Evolutionary conservation across 2,797 vertebrate species (phyloP), one percentile per base, ranked within the genome.

Genomic region (Tachyglossus aculeatus): DNA sequence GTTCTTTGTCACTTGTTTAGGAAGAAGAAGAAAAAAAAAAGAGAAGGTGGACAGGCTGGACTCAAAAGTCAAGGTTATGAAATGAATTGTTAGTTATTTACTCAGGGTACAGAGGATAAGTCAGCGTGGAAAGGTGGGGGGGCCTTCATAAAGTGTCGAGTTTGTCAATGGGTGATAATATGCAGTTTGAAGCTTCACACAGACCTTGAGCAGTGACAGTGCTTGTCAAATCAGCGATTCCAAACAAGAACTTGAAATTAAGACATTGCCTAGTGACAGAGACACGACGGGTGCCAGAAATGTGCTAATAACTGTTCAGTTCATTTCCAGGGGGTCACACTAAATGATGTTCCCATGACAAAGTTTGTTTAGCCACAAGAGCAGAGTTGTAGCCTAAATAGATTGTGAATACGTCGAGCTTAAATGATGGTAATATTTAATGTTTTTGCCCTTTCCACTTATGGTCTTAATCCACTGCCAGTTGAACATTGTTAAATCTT

Each of bases 1-100:
- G 87, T 94, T 95, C 94, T 93, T 95, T 95, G 95, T 96, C 96
- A 95, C 90, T 94, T 93, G 92, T 92, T 94, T 91, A 85, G 85
- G 89, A 92, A 91, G 88, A 88, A 86, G 81, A 71, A 80, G 85
- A 84, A 84, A 82, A n/a, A 65, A 63, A 44, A 74, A 61, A 62
- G 70, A 44, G 22, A 80, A 80, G 51, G 80, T 89, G 60, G 72
- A 88, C 88, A 81, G 88, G 67, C 86, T 90, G 65, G 80, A 84
- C 90, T 89, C 86, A 88, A 67, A 87, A 95, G 95, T 96, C 96
- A 98, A 98, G 97, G 96, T 97, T 96, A 96, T 92, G 90, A 91
- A 92, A 89, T 93, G 92, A 91, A 91, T 93, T 91, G 89, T 92
- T 89, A 91, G 88, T 95, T 96, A 96, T 97, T 97, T 97, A 96